A percentile compares a stretch with the other conserved stretches of the same genome.
phyloP scores from a whole-genome alignment of 2,113 vertebrate species.

The Bubalus kerabau region DNA sequence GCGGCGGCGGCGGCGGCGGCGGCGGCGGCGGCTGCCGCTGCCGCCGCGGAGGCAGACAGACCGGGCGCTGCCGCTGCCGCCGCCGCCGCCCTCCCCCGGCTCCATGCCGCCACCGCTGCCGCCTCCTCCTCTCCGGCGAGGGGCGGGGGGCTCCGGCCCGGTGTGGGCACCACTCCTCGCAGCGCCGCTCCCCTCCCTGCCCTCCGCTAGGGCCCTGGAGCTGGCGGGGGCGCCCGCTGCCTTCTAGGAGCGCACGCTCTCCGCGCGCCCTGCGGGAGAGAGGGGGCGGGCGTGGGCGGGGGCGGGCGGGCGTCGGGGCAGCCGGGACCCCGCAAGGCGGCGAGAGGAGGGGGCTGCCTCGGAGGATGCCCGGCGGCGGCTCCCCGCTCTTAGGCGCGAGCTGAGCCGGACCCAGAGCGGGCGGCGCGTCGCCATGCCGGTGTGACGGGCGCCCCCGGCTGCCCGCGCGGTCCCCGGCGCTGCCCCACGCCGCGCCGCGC shows the following conservation, averaged over 20 bases:
- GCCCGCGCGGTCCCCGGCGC: constrained; percentile 60
- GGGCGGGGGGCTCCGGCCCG: constrained; percentile 64
- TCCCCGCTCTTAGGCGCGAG: constrained; percentile 3
- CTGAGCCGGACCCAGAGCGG: constrained; percentile 52
- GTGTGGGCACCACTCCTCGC: constrained; percentile 38
- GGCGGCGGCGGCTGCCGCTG: too few species aligned
- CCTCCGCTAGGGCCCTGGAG: constrained; percentile 51
- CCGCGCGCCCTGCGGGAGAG: constrained; percentile 42
- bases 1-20: constrained; percentile 32
- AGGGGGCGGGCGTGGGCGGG: constrained; percentile 62
- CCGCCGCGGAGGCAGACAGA: constrained; percentile 41
- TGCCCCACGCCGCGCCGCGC: constrained; percentile 60
- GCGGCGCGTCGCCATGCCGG: constrained; percentile 64
- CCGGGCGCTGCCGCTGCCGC: constrained; percentile 42
- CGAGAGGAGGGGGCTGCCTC: constrained; percentile 59
- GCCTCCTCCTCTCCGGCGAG: constrained; percentile 51
- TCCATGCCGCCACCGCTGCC: constrained; percentile 52
- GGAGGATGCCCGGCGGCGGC: constrained; percentile 62
- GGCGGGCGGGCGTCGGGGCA: constrained; percentile 34
- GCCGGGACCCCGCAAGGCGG: constrained; percentile 43
- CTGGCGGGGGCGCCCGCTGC: constrained; percentile 39
- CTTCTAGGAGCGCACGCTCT: constrained; percentile 53
- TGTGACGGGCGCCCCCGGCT: constrained; percentile 67
- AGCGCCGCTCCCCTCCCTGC: constrained; percentile 50
- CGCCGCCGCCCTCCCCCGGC: too few species aligned